Percentiles rank a stretch among this genome's conserved stretches.
Conservation (phyloP, 2,888 invertebrate species). For the Bimastos eiseni region DNA sequence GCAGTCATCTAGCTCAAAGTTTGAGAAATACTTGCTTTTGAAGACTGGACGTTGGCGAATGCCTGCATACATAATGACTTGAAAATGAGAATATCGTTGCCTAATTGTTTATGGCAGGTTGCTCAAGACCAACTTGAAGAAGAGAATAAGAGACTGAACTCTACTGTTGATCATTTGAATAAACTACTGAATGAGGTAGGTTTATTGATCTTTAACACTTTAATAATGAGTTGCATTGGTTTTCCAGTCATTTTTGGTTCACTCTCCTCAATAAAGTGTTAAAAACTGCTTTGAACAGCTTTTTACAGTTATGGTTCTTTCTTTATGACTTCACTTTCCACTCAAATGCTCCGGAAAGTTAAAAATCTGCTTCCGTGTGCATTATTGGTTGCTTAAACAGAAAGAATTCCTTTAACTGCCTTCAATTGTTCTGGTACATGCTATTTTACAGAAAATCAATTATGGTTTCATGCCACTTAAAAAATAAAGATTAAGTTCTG, state of each 20-base stretch:
- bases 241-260: too few relatives aligned
- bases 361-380: not conserved
- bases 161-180: constrained; percentile 7
- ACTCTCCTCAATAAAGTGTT: too few relatives aligned
- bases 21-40: not conserved
- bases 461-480: not conserved
- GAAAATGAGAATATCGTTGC: not conserved
- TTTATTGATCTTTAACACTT: not conserved
- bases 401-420: not conserved
- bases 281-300: too few relatives aligned
- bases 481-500: not conserved
- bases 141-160: not conserved
- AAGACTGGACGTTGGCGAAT: not conserved
- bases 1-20: not conserved
- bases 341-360: too few relatives aligned
- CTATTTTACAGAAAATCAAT: not conserved
- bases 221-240: too few relatives aligned
- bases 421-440: not conserved
- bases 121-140: not conserved
- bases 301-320: not conserved
- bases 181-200: not conserved
- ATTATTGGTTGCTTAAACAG: not conserved
- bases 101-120: not conserved
- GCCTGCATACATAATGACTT: not conserved
- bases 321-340: too few relatives aligned